These are phyloP conservation scores for Parnassius smintheus DNA, from an alignment of 2,888 invertebrate genomes.

Conservation along the genomic window DNA sequence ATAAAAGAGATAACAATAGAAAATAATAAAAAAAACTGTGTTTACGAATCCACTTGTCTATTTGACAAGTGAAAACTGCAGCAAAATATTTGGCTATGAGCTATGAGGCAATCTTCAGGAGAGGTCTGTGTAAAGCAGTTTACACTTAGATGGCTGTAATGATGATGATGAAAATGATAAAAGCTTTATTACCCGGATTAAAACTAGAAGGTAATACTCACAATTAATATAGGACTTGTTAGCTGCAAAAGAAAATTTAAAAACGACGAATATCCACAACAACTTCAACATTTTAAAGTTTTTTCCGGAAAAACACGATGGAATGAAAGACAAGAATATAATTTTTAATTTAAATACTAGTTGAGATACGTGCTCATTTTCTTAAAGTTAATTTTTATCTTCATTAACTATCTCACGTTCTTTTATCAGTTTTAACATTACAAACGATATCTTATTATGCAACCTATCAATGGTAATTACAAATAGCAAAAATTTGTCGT, in stretches of 20 bases:
- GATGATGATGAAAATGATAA: too few relatives aligned
- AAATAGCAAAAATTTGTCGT: too few relatives aligned
- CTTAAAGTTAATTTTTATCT: conserved; percentile 17
- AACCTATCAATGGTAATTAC: not conserved
- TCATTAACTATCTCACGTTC: conserved; percentile 31
- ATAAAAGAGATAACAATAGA: too few relatives aligned
- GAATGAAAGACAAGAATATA: conserved; percentile 15
- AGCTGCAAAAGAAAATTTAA: conserved; percentile 36
- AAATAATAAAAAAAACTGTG: too few relatives aligned
- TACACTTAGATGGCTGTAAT: too few relatives aligned
- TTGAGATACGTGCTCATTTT: conserved; percentile 37
- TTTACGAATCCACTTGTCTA: too few relatives aligned
- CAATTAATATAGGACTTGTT: conserved; percentile 52
- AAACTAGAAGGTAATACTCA: conserved; percentile 37
- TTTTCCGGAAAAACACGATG: conserved; percentile 5
- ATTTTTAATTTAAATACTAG: conserved; percentile 22
- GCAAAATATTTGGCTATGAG: too few relatives aligned
- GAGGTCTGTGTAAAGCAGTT: too few relatives aligned
- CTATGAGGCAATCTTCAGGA: too few relatives aligned
- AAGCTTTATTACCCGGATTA: too few relatives aligned
- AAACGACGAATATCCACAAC: conserved; percentile 37
- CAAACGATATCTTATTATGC: conserved; percentile 7
- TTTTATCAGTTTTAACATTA: conserved; percentile 3
- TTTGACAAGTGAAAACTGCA: too few relatives aligned
- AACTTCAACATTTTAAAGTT: conserved; percentile 45